These are phyloP conservation scores for Xiphorhynchus elegans DNA, from an alignment of 2,113 vertebrate genomes.

Conservation along the genomic window DNA sequence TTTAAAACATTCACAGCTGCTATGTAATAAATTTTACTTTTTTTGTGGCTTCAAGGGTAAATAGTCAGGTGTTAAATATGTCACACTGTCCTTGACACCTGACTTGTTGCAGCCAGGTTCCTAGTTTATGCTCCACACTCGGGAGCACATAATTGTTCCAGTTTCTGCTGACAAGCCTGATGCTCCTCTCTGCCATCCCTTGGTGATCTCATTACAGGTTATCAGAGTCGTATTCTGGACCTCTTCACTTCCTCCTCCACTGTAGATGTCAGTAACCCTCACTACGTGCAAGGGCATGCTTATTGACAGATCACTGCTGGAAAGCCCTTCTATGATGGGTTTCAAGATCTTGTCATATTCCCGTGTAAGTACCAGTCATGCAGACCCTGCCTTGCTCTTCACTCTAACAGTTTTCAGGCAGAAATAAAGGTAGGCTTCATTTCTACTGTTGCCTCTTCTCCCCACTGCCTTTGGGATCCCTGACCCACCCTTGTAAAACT, in stretches of 20 bases:
- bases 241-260: neutral
- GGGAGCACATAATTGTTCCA: neutral
- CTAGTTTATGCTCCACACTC: fast-evolving
- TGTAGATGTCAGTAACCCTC: neutral
- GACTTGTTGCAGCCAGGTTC: neutral
- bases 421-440: neutral
- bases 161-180: fast-evolving
- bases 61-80: neutral
- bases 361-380: neutral
- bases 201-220: neutral
- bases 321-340: neutral
- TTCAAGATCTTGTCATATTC: fast-evolving
- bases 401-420: neutral
- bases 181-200: neutral
- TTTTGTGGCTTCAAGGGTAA: neutral
- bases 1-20: slow-evolving; percentile 6
- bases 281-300: fast-evolving
- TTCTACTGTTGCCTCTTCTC: neutral
- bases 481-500: neutral
- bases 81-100: neutral
- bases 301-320: neutral
- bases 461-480: neutral
- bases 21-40: neutral
- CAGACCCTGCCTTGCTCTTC: neutral
- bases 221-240: neutral